Evolutionary conservation across 2,113 vertebrate genomes (phyloP).

Genomic region (Chionodraco myersi): DNA sequence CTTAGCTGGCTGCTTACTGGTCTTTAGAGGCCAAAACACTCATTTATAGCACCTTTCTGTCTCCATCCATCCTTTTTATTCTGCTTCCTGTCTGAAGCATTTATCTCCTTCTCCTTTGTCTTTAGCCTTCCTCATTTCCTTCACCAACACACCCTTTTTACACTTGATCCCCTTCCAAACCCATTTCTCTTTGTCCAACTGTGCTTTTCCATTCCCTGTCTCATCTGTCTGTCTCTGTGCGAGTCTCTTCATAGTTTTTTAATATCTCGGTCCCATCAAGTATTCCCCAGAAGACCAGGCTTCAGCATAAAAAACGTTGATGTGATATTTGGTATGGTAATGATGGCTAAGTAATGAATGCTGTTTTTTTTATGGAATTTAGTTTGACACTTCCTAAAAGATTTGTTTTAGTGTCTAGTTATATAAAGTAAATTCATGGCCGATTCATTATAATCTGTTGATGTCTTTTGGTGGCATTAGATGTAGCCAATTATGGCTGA

Average conservation of each 20-base stretch:
- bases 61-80: constrained; percentile 48
- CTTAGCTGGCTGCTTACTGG: constrained; percentile 64
- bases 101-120: constrained; percentile 62
- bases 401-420: constrained; percentile 45
- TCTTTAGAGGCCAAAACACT: constrained; percentile 63
- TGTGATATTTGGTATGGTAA: constrained; percentile 65
- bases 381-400: constrained; percentile 54
- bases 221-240: constrained; percentile 20
- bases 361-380: constrained; percentile 59
- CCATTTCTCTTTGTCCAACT: constrained; percentile 61
- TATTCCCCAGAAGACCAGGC: constrained; percentile 9
- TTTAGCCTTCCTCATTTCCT: constrained; percentile 35
- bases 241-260: constrained; percentile 25
- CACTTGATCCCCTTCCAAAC: constrained; percentile 65
- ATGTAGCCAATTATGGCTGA: constrained; percentile 67
- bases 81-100: constrained; percentile 45
- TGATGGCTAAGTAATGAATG: constrained; percentile 62
- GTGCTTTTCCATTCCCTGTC: constrained; percentile 45
- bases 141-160: constrained; percentile 31
- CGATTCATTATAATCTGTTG: constrained; percentile 61
- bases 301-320: constrained; percentile 35
- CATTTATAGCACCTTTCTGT: constrained; percentile 44
- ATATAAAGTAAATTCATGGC: constrained; percentile 63
- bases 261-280: constrained; percentile 26
- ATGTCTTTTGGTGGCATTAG: constrained; percentile 62